Evolutionary conservation across 2,113 vertebrate genomes (phyloP).

Genomic region (Tragelaphus scriptus): DNA sequence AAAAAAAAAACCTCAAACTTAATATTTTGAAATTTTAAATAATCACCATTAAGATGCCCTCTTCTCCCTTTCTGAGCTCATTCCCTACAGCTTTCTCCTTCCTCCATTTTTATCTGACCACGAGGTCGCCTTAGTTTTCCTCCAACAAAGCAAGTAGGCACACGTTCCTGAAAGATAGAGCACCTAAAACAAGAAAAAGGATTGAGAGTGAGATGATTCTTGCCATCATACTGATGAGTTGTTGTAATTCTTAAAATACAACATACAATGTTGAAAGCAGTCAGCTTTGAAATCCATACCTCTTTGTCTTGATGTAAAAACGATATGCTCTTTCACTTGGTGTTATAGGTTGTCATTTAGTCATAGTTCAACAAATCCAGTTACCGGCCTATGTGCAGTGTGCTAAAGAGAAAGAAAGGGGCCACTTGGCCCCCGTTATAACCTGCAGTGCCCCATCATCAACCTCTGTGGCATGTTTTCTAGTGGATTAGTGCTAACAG

Average conservation of each 20-base stretch:
- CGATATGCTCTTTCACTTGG: background rate
- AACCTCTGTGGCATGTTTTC: background rate
- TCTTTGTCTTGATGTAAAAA: conserved; percentile 15
- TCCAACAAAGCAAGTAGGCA: background rate
- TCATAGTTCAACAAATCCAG: background rate
- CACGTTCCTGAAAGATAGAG: too few species aligned
- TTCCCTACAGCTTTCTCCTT: background rate
- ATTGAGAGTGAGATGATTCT: background rate
- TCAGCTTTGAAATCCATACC: background rate
- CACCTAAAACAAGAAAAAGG: background rate
- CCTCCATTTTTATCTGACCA: background rate
- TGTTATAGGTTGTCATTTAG: background rate
- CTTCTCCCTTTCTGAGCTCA: background rate
- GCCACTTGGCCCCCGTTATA: background rate
- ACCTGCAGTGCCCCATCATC: background rate
- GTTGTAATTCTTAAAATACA: background rate
- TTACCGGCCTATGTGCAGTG: background rate
- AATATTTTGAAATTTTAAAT: background rate
- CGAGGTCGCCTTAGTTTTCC: background rate
- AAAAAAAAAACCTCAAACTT: background rate
- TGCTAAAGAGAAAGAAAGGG: background rate
- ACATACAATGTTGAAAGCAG: background rate
- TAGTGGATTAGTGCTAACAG: background rate
- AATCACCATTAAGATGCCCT: too few species aligned
- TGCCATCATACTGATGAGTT: background rate